These are phyloP conservation scores for Dolichoris vasculosae DNA, from an alignment of 1,140 invertebrate genomes.

Conservation along the genomic window DNA sequence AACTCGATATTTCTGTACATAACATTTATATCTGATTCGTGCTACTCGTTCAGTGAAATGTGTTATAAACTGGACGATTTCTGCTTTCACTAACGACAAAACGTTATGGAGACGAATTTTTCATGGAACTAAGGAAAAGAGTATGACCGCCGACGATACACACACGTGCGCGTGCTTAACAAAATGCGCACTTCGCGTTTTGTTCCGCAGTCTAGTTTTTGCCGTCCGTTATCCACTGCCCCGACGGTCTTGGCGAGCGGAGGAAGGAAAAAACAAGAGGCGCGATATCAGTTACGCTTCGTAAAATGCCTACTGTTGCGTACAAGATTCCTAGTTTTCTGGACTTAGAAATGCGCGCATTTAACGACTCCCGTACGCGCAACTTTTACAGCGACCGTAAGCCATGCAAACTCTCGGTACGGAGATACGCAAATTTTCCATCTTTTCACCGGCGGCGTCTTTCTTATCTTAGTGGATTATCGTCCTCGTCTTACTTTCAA, in stretches of 20 bases:
- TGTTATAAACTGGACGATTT: neutral
- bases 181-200: constrained; percentile 11
- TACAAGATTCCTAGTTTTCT: neutral
- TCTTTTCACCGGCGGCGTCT: neutral
- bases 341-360: neutral
- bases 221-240: constrained; percentile 8
- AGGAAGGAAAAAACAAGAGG: neutral
- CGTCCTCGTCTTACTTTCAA: neutral
- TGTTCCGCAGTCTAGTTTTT: constrained; percentile 40
- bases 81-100: neutral
- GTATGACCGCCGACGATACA: neutral
- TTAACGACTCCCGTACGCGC: neutral
- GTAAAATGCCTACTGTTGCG: constrained; percentile 17
- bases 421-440: neutral
- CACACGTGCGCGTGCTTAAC: neutral
- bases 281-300: constrained; percentile 39
- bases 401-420: neutral
- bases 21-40: neutral
- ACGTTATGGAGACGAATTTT: constrained; percentile 7
- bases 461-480: neutral
- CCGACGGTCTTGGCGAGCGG: neutral
- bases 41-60: neutral
- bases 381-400: neutral
- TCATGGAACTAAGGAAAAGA: neutral
- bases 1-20: neutral